Percentiles rank a stretch among this genome's conserved stretches.
Evolutionary conservation across 2,888 invertebrate genomes (phyloP).

Genomic region (Caenorhabditis zanzibari): DNA sequence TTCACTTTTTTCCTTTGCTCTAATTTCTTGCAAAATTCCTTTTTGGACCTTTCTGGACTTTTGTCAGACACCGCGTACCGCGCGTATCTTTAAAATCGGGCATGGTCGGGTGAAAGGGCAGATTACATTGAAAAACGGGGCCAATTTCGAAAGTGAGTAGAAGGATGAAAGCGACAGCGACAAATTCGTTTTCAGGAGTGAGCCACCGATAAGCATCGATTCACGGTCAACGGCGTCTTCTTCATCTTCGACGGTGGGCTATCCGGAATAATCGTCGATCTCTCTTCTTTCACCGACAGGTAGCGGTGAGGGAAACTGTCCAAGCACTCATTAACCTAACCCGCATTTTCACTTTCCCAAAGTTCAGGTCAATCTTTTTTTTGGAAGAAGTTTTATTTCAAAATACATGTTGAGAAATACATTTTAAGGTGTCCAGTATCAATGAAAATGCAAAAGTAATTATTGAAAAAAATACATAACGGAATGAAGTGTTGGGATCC

Average conservation of each 20-base stretch:
- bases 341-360: conserved; percentile 29
- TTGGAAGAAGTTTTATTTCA: neutral
- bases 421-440: too few species aligned
- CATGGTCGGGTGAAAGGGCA: conserved; percentile 44
- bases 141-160: conserved; percentile 39
- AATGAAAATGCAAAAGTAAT: too few species aligned
- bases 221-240: conserved; percentile 46
- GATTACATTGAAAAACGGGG: conserved; percentile 60
- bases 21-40: conserved; percentile 10
- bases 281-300: conserved; percentile 43
- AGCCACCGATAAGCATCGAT: conserved; percentile 60
- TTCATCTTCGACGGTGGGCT: conserved; percentile 19
- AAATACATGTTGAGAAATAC: neutral
- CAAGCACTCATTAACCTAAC: conserved; percentile 51
- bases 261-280: conserved; percentile 55
- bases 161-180: conserved; percentile 55
- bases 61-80: conserved; percentile 54
- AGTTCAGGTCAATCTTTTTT: conserved; percentile 7
- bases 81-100: conserved; percentile 45
- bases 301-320: conserved; percentile 5
- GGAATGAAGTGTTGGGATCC: too few species aligned
- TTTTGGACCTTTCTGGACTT: conserved; percentile 41
- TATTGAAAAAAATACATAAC: too few species aligned
- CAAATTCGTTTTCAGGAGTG: conserved; percentile 54
- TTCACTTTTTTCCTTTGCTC: conserved; percentile 3